Percentiles rank a stretch among this genome's conserved stretches.
Evolutionary conservation across 2,888 invertebrate genomes (phyloP).

Genomic region (Chouioia cunea): DNA sequence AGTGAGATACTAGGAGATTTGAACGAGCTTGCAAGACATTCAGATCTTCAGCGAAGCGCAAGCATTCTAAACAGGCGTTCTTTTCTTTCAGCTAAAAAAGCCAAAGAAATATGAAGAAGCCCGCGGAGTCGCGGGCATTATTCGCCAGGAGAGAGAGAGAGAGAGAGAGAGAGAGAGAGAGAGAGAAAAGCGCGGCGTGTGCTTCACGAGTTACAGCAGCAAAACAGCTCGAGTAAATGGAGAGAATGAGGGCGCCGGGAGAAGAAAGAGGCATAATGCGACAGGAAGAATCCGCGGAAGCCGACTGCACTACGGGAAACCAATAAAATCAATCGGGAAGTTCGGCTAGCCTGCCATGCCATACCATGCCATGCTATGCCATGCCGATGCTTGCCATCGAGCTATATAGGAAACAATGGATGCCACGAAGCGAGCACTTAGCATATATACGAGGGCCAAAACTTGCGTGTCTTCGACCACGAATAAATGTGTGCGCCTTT

Average conservation of each 20-base stretch:
- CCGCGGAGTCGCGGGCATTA: conserved; percentile 2
- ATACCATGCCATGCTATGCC: too few species aligned
- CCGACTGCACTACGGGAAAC: conserved; percentile 50
- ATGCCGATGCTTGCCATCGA: conserved; percentile 9
- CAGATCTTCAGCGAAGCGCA: not conserved
- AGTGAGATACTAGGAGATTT: too few species aligned
- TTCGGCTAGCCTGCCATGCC: conserved; percentile 48
- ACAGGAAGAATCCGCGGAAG: conserved; percentile 51
- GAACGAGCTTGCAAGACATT: not conserved
- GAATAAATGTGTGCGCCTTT: conserved; percentile 23
- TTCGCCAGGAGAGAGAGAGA: conserved; percentile 2
- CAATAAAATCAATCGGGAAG: conserved; percentile 61
- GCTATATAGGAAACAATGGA: conserved; percentile 57
- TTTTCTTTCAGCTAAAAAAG: too few species aligned
- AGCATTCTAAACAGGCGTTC: not conserved
- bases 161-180: not conserved
- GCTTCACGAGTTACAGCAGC: too few species aligned
- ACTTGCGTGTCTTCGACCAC: conserved; percentile 7
- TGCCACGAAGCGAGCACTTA: conserved; percentile 54
- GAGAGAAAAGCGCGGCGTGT: conserved; percentile 1
- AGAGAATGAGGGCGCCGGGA: conserved; percentile 9
- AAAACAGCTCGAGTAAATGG: conserved; percentile 7
- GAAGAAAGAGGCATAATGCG: conserved; percentile 27
- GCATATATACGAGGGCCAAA: conserved; percentile 64
- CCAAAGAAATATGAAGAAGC: too few species aligned